phyloP scores from a whole-genome alignment of 1,140 invertebrate genomes.

The Cryptotermes secundus region DNA sequence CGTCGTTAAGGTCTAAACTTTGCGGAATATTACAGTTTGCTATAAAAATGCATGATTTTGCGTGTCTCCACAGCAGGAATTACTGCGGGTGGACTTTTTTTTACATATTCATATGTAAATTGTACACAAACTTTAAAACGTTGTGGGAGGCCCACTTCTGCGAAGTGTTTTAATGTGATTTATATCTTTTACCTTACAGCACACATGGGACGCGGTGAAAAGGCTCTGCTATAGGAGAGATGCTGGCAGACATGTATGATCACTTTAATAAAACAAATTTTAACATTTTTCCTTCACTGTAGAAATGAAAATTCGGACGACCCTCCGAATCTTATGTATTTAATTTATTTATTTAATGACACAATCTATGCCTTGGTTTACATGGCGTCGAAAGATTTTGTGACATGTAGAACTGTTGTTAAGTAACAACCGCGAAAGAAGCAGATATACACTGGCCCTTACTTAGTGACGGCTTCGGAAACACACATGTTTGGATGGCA shows the following conservation, averaged over 20 bases:
- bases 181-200: background rate
- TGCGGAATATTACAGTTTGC: background rate
- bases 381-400: too few relatives aligned
- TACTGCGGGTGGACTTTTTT: background rate
- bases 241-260: background rate
- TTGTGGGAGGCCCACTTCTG: background rate
- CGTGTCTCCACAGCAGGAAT: background rate
- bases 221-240: background rate
- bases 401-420: too few relatives aligned
- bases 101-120: background rate
- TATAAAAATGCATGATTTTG: background rate
- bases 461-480: too few relatives aligned
- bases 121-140: conserved; percentile 17
- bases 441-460: too few relatives aligned
- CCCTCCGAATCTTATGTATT: too few relatives aligned
- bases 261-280: background rate
- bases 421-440: too few relatives aligned
- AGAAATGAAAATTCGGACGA: too few relatives aligned
- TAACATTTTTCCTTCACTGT: background rate
- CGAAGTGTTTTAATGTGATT: background rate
- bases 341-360: too few relatives aligned
- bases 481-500: too few relatives aligned
- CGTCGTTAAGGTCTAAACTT: background rate
- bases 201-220: background rate
- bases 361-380: too few relatives aligned